phyloP scores from a whole-genome alignment of 1,140 invertebrate genomes.

The Monochamus saltuarius region DNA sequence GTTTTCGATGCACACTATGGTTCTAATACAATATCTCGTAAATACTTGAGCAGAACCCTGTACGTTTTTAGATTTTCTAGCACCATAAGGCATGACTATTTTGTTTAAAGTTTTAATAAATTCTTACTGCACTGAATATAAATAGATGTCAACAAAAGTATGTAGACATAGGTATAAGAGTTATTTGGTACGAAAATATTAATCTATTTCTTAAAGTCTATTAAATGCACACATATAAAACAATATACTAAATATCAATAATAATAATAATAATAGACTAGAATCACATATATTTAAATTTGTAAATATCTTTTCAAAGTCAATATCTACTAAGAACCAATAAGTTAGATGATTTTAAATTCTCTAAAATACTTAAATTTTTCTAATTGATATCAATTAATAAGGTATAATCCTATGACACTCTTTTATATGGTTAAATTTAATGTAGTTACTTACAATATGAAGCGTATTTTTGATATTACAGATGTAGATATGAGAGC shows the following conservation, averaged over 20 bases:
- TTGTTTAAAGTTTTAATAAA: conserved; percentile 1
- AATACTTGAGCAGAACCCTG: too few species aligned
- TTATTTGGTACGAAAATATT: conserved; percentile 34
- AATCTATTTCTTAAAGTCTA: conserved; percentile 25
- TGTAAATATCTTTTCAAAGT: conserved; percentile 30
- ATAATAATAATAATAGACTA: conserved; percentile 24
- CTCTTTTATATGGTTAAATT: background rate
- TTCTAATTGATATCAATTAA: conserved; percentile 19
- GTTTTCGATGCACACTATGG: background rate
- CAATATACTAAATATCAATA: conserved; percentile 28
- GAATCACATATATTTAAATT: conserved; percentile 30
- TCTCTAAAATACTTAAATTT: conserved; percentile 23
- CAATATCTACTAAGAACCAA: conserved; percentile 25
- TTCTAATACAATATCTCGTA: too few species aligned
- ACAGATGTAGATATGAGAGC: conserved; percentile 10
- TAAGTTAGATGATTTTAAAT: conserved; percentile 19
- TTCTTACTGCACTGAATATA: conserved; percentile 9
- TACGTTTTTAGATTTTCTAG: background rate
- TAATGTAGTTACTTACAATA: conserved; percentile 1
- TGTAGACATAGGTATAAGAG: conserved; percentile 2
- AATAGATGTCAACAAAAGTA: conserved; percentile 1
- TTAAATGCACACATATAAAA: conserved; percentile 31
- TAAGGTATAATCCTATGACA: conserved; percentile 16
- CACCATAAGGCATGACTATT: conserved; percentile 13
- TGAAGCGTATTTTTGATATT: background rate